Conservation (phyloP, 1,140 invertebrate species). For the Caenorhabditis latens region DNA sequence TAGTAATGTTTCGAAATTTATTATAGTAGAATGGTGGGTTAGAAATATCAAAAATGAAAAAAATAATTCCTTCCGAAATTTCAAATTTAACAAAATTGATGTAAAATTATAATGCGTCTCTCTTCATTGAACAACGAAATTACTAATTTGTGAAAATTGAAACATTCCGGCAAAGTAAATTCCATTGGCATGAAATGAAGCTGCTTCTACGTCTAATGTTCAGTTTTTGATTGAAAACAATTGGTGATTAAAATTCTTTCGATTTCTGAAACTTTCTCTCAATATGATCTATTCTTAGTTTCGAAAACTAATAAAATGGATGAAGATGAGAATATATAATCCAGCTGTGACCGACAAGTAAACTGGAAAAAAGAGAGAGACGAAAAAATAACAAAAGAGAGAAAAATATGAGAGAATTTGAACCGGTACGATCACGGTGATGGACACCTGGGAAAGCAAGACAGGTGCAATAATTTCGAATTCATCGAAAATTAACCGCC, state of each 20-base stretch:
- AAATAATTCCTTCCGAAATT: neutral
- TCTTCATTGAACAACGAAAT: neutral
- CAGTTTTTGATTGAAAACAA: no score
- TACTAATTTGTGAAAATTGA: neutral
- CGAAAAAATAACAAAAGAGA: neutral
- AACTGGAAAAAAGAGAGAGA: constrained; percentile 2
- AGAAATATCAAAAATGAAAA: no score
- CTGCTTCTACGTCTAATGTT: no score
- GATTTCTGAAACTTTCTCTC: neutral
- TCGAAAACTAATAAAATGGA: neutral
- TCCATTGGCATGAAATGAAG: no score
- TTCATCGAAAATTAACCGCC: constrained; percentile 18
- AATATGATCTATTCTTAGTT: neutral
- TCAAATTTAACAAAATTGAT: neutral
- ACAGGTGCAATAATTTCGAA: constrained; percentile 30
- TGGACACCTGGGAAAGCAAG: constrained; percentile 9
- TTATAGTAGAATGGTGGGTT: neutral
- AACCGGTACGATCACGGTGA: constrained; percentile 6
- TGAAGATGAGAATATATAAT: constrained; percentile 25
- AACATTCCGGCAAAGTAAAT: no score
- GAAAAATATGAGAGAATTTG: constrained; percentile 6
- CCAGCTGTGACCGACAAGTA: constrained; percentile 32
- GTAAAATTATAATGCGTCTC: no score
- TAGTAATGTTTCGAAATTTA: constrained; percentile 51
- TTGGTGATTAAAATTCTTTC: neutral